Evolutionary conservation across 2,113 vertebrate species (phyloP).

Genomic region (Megaptera novaeangliae): DNA sequence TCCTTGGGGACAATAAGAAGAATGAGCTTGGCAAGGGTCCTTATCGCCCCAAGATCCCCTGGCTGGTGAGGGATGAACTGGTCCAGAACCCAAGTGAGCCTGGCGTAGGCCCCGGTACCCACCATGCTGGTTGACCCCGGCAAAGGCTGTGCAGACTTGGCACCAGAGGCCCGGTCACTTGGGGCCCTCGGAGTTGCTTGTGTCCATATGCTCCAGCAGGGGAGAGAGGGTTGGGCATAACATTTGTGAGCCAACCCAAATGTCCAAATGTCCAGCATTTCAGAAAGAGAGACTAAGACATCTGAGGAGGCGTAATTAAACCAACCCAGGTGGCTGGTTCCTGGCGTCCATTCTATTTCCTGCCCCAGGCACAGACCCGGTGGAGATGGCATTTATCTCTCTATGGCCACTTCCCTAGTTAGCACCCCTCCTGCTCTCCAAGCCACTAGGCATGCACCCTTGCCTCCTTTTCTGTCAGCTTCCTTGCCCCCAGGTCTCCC

Average conservation of each 20-base stretch:
- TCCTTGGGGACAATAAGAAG: neutral
- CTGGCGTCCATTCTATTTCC: neutral
- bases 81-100: neutral
- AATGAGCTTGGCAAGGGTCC: neutral
- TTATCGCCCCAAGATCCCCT: neutral
- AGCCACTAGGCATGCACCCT: neutral
- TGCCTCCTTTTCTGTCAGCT: neutral
- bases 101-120: neutral
- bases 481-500: neutral
- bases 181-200: neutral
- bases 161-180: no score
- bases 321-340: neutral
- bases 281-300: neutral
- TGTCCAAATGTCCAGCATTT: neutral
- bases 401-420: neutral
- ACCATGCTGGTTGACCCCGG: accelerated
- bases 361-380: neutral
- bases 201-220: neutral
- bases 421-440: neutral
- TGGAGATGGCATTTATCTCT: neutral
- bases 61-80: neutral
- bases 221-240: neutral
- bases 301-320: neutral
- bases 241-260: neutral
- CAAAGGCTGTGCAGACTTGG: neutral